Evolutionary conservation across 2,113 vertebrate species (phyloP).

Genomic region (Antennarius striatus): DNA sequence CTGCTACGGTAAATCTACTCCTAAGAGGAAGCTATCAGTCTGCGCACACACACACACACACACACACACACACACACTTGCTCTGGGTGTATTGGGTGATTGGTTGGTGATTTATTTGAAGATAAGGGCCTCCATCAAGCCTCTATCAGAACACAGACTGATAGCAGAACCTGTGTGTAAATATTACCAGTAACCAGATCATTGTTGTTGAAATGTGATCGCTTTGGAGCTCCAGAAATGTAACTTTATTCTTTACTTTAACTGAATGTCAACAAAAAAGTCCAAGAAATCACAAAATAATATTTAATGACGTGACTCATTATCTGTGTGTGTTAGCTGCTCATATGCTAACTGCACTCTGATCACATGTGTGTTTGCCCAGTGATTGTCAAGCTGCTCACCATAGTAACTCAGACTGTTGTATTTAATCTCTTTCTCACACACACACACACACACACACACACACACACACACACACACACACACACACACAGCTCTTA

Average conservation of each 20-base stretch:
- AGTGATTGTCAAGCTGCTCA: too few species aligned
- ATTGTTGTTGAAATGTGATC: neutral
- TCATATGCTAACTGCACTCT: too few species aligned
- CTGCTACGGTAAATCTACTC: constrained; percentile 42
- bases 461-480: neutral
- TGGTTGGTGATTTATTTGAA: constrained; percentile 33
- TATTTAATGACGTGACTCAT: too few species aligned
- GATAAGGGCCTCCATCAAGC: constrained; percentile 47
- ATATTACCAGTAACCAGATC: constrained; percentile 31
- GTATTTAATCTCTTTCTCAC: too few species aligned
- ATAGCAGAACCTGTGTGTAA: constrained; percentile 51
- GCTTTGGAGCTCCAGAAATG: neutral
- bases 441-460: too few species aligned
- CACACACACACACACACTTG: constrained; percentile 11
- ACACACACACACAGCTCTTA: neutral
- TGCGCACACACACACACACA: constrained; percentile 9
- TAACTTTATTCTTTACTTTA: neutral
- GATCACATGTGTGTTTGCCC: too few species aligned
- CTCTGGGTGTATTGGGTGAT: neutral
- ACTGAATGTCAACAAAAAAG: neutral
- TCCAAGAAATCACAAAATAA: too few species aligned
- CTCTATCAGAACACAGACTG: constrained; percentile 32
- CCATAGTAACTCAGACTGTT: too few species aligned
- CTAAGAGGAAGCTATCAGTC: constrained; percentile 41
- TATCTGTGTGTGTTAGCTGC: too few species aligned